These are phyloP conservation scores for Irena cyanogastra DNA, from an alignment of 2,113 vertebrate genomes.

Conservation along the genomic window DNA sequence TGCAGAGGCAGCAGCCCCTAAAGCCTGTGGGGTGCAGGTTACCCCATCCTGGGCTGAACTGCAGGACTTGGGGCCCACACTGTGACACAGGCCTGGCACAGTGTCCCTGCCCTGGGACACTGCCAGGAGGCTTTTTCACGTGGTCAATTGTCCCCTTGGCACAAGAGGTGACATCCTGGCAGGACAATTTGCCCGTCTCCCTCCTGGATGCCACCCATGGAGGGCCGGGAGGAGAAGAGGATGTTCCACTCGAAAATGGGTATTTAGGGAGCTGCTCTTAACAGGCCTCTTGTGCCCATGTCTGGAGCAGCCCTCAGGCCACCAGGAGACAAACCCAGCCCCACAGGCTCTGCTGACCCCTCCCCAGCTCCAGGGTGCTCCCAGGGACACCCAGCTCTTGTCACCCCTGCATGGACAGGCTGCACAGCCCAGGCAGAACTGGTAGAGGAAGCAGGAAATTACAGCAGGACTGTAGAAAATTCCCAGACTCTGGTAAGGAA, in stretches of 20 bases:
- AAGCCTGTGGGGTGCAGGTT: background rate
- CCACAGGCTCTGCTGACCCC: background rate
- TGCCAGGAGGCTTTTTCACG: background rate
- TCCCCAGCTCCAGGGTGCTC: background rate
- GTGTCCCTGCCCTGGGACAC: background rate
- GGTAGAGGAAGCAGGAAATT: background rate
- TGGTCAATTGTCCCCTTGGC: background rate
- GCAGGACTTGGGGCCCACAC: too few relatives aligned
- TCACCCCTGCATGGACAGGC: fast-evolving
- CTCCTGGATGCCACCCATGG: background rate
- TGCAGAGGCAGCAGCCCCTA: background rate
- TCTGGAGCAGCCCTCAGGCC: background rate
- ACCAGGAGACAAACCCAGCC: background rate
- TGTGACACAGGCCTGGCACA: background rate
- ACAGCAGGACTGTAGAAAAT: background rate
- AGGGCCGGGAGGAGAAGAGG: background rate
- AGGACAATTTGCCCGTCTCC: background rate
- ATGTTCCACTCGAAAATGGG: background rate
- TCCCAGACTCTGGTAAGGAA: background rate
- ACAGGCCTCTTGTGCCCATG: background rate
- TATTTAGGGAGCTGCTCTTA: background rate
- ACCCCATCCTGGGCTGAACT: background rate
- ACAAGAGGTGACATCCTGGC: background rate
- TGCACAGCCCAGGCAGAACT: background rate
- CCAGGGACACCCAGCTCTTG: background rate